Evolutionary conservation across 2,888 invertebrate species (phyloP), one percentile per base, ranked within the genome.

Genomic region (Lagria hirta): DNA sequence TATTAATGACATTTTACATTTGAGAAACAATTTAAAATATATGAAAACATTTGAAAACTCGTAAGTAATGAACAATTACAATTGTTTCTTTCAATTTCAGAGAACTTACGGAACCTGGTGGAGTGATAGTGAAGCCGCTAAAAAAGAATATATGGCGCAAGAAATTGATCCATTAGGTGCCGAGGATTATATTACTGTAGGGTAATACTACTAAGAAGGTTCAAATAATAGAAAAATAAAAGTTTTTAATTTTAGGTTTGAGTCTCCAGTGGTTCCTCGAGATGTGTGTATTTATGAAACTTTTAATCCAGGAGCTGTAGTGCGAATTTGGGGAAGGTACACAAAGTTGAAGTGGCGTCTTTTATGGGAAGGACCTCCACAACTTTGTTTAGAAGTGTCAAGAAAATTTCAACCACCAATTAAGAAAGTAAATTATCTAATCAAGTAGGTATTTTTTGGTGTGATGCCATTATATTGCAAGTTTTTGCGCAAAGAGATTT

Each of bases 31-130:
- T n/a, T n/a, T n/a, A n/a, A n/a, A n/a, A n/a, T n/a, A n/a, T n/a
- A n/a, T n/a, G n/a, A n/a, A n/a, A n/a, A n/a, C n/a, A n/a, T n/a
- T n/a, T n/a, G n/a, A n/a, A n/a, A n/a, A n/a, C n/a, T n/a, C n/a
- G n/a, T n/a, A n/a, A n/a, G n/a, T n/a, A n/a, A n/a, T n/a, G n/a
- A n/a, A n/a, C n/a, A n/a, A n/a, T 34, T 32, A 33, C 33, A 42
- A n/a, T n/a, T n/a, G n/a, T n/a, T n/a, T n/a, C n/a, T n/a, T n/a
- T n/a, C n/a, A n/a, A n/a, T 68, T 71, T 13, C 61, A 91, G 90
- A 81, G 89, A 70, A 85, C 87, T 0, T 91, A 91, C 71, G 91
- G 91, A 5, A 80, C 76, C 45, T 90, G 90, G 90, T 90, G 89
- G 89, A 81, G 84, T 28, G 77, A 81, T 57, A 85, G 85, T n/a